phyloP scores from a whole-genome alignment of 2,797 vertebrate genomes.

The Protosalanx chinensis region DNA sequence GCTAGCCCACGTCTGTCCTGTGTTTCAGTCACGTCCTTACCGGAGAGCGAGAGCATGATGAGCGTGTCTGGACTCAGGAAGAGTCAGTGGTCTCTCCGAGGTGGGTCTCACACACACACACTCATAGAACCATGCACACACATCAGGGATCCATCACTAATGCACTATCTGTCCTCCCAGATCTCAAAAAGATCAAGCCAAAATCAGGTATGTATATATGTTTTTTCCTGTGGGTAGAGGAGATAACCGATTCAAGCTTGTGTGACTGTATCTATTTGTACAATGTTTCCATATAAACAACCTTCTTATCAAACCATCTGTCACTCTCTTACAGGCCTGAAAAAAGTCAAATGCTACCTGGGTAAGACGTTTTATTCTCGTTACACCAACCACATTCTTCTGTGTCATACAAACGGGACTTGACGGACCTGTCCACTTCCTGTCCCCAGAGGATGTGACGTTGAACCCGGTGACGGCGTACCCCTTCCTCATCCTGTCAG shows the following conservation, averaged over 20 bases:
- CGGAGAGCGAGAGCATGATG: constrained; percentile 61
- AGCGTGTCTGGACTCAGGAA: constrained; percentile 55
- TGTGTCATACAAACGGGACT: background rate
- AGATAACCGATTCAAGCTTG: background rate
- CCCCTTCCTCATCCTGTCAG: constrained; percentile 74
- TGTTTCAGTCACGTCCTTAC: constrained; percentile 47
- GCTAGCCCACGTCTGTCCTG: background rate
- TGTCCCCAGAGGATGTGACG: constrained; percentile 62
- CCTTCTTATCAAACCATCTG: background rate
- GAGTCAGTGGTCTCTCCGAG: constrained; percentile 70
- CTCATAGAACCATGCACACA: background rate
- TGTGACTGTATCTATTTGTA: background rate
- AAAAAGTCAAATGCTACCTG: constrained; percentile 67
- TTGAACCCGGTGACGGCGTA: constrained; percentile 76
- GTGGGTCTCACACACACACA: constrained; percentile 36
- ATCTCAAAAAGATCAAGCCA: constrained; percentile 60
- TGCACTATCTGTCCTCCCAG: constrained; percentile 44
- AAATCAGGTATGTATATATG: constrained; percentile 42
- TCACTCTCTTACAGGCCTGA: constrained; percentile 57
- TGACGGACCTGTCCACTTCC: background rate
- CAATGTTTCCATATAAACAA: background rate
- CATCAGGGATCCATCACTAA: background rate
- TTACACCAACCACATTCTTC: background rate
- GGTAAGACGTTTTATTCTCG: constrained; percentile 55
- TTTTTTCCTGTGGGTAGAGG: background rate